Base-by-base conservation (phyloP, 2,797 vertebrate species). In the Falco naumanni region DNA sequence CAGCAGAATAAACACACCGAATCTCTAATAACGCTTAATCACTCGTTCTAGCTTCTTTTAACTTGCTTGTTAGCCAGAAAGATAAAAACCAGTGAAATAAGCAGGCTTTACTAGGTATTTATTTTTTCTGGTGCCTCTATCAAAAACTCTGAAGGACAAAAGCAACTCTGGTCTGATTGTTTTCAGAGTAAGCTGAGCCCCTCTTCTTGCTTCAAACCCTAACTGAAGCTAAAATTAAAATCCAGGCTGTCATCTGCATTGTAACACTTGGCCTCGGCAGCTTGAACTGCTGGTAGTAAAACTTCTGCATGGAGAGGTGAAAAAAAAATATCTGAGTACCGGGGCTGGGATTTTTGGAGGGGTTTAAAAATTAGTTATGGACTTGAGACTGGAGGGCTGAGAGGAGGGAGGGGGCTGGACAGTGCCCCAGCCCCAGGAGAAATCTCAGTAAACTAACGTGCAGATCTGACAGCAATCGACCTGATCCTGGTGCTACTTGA, bases 1-100 rank as follows among this genome's bases (percentile, higher is more conserved):
- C 85, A 56, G 74, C 51, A 95, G 95, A 94, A 94, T 74, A 96
- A 97, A 96, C 95, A 96, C 6, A n/a, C 80, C 1, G 1, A 92
- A 87, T 92, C 84, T 82, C 84, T 92, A 96, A n/a, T 60, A 93
- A 65, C 0, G 12, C 56, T 84, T 84, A 69, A 96, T 92, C 77
- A 61, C 87, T 89, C 2, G 2, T 43, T 60, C 71, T 50, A 56
- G 37, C 64, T 80, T 87, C 90, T 94, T 94, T 91, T 78, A 92
- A 92, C 95, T 87, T 74, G 75, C 60, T 91, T 90, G 31, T 93
- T 91, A 92, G 89, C 59, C n/a, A 87, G 75, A 68, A 92, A 82
- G 75, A 94, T 77, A 92, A 93, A 96, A 89, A 22, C 0, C 64
- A 76, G 53, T 47, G 37, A 95, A 92, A 85, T 80, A 90, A 84